phyloP scores from a whole-genome alignment of 2,797 vertebrate species.

The Hydrolagus colliei region DNA sequence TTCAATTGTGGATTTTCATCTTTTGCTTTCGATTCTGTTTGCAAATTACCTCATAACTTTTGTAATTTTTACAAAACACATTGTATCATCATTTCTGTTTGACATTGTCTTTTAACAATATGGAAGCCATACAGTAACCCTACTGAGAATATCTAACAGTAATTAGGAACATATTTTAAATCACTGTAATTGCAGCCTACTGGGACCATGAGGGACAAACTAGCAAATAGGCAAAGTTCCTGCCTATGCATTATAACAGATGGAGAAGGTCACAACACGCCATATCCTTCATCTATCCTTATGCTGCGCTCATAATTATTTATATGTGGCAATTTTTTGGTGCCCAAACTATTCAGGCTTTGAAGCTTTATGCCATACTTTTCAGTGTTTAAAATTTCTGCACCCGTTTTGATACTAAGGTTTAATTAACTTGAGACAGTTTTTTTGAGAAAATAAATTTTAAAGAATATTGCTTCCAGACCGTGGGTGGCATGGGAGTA shows the following conservation, averaged over 20 bases:
- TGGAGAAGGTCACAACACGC: neutral
- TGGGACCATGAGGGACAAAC: neutral
- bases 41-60: neutral
- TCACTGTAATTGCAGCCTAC: neutral
- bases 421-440: no score
- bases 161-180: slow-evolving; percentile 19
- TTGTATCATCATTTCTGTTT: neutral
- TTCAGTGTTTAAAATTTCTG: neutral
- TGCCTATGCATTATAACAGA: neutral
- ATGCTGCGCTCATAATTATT: slow-evolving; percentile 15
- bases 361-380: neutral
- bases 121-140: neutral
- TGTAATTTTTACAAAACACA: neutral
- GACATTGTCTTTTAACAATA: neutral
- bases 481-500: neutral
- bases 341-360: slow-evolving; percentile 14
- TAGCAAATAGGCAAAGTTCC: neutral
- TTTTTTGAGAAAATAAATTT: neutral
- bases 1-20: neutral
- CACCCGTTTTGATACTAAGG: neutral
- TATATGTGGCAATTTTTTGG: neutral
- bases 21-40: neutral
- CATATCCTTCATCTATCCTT: slow-evolving; percentile 1
- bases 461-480: neutral
- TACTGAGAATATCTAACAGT: neutral